Evolutionary conservation across 1,140 invertebrate species (phyloP).

Genomic region (Drosophila sproati): DNA sequence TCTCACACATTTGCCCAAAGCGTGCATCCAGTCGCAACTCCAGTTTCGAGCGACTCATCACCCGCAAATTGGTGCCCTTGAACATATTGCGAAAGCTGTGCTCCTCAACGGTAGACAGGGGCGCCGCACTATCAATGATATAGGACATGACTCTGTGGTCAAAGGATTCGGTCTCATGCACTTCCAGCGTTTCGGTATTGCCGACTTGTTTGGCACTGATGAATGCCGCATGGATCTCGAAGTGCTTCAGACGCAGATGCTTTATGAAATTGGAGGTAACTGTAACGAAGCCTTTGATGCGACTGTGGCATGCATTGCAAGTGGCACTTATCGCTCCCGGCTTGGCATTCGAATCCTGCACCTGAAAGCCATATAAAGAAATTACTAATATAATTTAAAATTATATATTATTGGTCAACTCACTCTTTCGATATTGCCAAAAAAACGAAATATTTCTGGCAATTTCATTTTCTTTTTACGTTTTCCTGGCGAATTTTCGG

Average conservation of each 20-base stretch:
- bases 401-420: constrained; percentile 3
- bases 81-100: constrained; percentile 38
- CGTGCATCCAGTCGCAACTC: constrained; percentile 18
- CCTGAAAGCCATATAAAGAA: constrained; percentile 4
- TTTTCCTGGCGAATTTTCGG: neutral
- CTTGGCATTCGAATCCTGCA: constrained; percentile 13
- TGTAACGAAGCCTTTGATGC: constrained; percentile 31
- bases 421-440: constrained; percentile 37
- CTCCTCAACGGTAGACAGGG: constrained; percentile 17
- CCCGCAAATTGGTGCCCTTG: constrained; percentile 22
- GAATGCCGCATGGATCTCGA: constrained; percentile 33
- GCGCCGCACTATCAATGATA: constrained; percentile 30
- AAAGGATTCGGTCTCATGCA: constrained; percentile 22
- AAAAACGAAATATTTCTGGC: constrained; percentile 39
- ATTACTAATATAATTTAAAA: neutral
- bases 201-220: constrained; percentile 26
- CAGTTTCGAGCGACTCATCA: constrained; percentile 20
- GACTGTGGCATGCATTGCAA: constrained; percentile 37
- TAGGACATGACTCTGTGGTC: constrained; percentile 31
- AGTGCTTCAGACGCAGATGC: constrained; percentile 36
- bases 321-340: constrained; percentile 30
- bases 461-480: constrained; percentile 17
- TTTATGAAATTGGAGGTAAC: constrained; percentile 50
- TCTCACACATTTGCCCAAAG: constrained; percentile 15
- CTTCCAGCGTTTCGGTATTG: neutral